phyloP scores from a whole-genome alignment of 2,113 vertebrate species.

The Elaphurus davidianus region DNA sequence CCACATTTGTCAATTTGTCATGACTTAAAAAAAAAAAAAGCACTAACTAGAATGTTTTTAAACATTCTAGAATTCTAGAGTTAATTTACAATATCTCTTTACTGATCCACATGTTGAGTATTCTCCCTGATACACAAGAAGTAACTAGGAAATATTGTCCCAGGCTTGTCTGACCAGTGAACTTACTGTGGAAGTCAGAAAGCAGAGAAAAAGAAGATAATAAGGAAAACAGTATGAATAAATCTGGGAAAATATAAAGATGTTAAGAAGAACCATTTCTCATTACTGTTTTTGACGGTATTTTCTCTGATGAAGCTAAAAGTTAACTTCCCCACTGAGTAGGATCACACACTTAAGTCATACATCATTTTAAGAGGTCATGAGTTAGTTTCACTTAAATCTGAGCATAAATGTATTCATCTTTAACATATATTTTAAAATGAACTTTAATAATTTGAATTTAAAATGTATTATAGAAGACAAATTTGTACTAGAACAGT shows the following conservation, averaged over 20 bases:
- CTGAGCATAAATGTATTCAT: background rate
- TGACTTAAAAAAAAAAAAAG: background rate
- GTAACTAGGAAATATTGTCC: background rate
- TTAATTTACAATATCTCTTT: background rate
- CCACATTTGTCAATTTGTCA: background rate
- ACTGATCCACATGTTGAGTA: background rate
- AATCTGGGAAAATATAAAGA: background rate
- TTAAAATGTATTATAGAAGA: background rate
- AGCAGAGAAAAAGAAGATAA: background rate
- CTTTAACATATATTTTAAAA: background rate
- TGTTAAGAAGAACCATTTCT: background rate
- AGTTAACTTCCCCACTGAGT: background rate
- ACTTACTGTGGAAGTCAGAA: background rate
- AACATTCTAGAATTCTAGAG: background rate
- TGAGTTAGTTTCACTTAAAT: background rate
- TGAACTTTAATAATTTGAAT: constrained; percentile 6
- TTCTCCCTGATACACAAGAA: background rate
- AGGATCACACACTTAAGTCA: background rate
- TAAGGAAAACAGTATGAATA: background rate
- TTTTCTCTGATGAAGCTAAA: background rate
- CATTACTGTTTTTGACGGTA: background rate
- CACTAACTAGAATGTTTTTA: background rate
- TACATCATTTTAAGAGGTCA: background rate
- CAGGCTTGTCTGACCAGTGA: background rate
- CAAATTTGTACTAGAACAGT: background rate